Evolutionary conservation across 2,888 invertebrate species (phyloP).

Genomic region (Tolmerus cingulatus): DNA sequence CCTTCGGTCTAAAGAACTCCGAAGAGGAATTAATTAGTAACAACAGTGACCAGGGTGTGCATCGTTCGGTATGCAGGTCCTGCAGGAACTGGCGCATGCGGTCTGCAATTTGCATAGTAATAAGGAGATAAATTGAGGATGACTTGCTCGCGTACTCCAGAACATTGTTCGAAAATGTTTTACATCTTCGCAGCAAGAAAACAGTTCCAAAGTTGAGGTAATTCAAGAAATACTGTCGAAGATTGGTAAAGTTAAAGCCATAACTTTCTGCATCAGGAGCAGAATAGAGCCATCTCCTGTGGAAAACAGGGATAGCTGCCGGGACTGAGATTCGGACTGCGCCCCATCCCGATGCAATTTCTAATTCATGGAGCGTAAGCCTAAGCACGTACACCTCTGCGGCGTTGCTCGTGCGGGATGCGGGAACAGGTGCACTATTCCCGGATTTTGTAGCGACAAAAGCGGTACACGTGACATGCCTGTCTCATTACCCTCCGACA

Average conservation of each 20-base stretch:
- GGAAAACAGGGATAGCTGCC: background rate
- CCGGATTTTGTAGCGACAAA: background rate
- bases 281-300: background rate
- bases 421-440: background rate
- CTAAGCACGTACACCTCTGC: background rate
- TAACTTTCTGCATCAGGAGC: background rate
- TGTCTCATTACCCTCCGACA: background rate
- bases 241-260: background rate
- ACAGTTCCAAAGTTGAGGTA: background rate
- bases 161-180: background rate
- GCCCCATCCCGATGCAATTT: background rate
- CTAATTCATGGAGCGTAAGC: background rate
- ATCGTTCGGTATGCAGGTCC: conserved; percentile 1
- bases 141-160: background rate
- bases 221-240: background rate
- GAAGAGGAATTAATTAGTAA: background rate
- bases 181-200: background rate
- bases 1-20: background rate
- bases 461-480: background rate
- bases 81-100: conserved; percentile 27
- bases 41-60: background rate
- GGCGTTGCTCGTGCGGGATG: background rate
- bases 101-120: background rate
- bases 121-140: conserved; percentile 7
- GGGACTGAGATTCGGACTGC: background rate